Conservation (phyloP, 1,140 invertebrate species). For the Chionoecetes opilio region DNA sequence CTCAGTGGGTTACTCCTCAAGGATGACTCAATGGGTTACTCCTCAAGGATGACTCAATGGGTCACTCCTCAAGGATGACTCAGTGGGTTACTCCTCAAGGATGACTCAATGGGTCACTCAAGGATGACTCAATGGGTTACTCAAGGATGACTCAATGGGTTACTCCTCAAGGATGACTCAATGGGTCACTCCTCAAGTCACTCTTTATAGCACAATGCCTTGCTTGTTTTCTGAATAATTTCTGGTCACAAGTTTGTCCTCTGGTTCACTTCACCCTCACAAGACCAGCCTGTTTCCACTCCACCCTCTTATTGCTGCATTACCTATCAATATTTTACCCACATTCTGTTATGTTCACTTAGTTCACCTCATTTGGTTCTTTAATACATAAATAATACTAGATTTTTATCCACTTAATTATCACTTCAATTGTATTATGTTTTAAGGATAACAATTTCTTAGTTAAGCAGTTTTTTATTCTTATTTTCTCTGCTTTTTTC, state of each 20-base stretch:
- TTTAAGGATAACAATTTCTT: neutral
- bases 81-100: too few species aligned
- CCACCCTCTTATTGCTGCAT: neutral
- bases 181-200: too few species aligned
- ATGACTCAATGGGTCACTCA: too few species aligned
- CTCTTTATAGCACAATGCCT: too few species aligned
- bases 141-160: too few species aligned
- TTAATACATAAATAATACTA: neutral
- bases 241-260: neutral
- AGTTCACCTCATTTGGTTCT: neutral
- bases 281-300: neutral
- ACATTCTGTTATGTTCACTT: conserved; percentile 34
- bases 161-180: too few species aligned
- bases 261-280: neutral
- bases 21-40: too few species aligned
- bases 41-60: too few species aligned
- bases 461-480: conserved; percentile 36
- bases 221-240: conserved; percentile 37
- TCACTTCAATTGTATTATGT: neutral
- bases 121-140: too few species aligned
- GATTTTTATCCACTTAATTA: neutral
- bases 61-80: too few species aligned
- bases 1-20: too few species aligned
- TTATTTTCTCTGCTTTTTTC: conserved; percentile 53
- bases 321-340: neutral